A percentile compares a stretch with the other conserved stretches of the same genome.
Conservation (phyloP, 2,113 vertebrate species). For the Callopanchax toddi region DNA sequence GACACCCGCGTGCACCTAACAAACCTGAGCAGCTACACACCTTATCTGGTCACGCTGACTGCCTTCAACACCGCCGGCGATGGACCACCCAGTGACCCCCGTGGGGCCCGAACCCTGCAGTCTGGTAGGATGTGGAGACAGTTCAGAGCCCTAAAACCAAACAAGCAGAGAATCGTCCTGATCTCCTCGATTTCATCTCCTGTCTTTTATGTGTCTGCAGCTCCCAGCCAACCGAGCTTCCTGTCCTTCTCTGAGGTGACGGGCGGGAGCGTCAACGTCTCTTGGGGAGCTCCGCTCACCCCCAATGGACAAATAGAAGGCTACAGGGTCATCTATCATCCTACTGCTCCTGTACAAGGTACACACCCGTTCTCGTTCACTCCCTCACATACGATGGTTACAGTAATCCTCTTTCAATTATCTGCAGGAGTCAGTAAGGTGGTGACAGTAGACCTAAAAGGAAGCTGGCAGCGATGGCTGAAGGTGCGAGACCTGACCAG, state of each 20-base stretch:
- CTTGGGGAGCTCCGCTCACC: conserved; percentile 88
- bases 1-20: conserved; percentile 85
- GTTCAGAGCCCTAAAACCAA: not conserved
- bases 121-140: conserved; percentile 80
- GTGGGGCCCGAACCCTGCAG: conserved; percentile 85
- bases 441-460: conserved; percentile 93
- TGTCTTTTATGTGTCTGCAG: conserved; percentile 70
- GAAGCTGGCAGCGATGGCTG: conserved; percentile 92
- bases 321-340: conserved; percentile 92
- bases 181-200: not conserved
- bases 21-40: conserved; percentile 91
- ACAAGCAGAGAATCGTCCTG: not conserved
- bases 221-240: conserved; percentile 88
- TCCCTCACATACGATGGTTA: not conserved
- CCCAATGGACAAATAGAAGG: conserved; percentile 93
- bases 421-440: conserved; percentile 91
- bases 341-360: conserved; percentile 90
- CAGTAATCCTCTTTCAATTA: not conserved
- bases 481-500: conserved; percentile 91
- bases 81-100: conserved; percentile 88
- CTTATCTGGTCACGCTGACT: conserved; percentile 86
- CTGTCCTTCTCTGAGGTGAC: conserved; percentile 93
- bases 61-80: conserved; percentile 94
- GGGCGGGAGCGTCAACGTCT: conserved; percentile 89
- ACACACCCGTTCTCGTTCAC: conserved; percentile 9